Conservation (phyloP, 2,113 vertebrate genomes). For the Ceyx melanurus region DNA sequence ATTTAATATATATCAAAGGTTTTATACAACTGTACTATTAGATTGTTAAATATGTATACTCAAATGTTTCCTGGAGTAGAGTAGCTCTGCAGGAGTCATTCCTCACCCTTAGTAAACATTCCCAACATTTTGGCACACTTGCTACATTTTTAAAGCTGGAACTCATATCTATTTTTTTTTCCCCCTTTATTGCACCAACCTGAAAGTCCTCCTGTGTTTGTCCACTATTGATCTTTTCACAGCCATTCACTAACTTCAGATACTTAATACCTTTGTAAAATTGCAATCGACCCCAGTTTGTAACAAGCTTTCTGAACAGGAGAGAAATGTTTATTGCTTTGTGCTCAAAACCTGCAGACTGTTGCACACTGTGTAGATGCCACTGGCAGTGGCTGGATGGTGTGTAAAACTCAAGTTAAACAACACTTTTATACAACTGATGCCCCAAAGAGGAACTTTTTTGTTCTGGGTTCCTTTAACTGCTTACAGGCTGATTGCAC, state of each 20-base stretch:
- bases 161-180: background rate
- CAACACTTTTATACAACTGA: background rate
- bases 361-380: background rate
- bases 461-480: background rate
- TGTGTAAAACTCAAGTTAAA: background rate
- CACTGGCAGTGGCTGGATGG: background rate
- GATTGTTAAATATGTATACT: conserved; percentile 24
- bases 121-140: background rate
- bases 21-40: background rate
- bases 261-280: background rate
- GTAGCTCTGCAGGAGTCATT: background rate
- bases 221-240: background rate
- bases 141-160: background rate
- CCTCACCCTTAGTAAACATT: background rate
- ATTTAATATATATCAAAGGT: conserved; percentile 33
- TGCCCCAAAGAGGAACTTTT: background rate
- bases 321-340: background rate
- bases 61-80: background rate
- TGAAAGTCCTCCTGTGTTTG: background rate
- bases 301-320: background rate
- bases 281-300: background rate
- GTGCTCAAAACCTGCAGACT: background rate
- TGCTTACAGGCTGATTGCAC: background rate
- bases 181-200: background rate
- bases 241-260: background rate